phyloP scores from a whole-genome alignment of 2,888 invertebrate genomes.

The Rhaphigaster nebulosa region DNA sequence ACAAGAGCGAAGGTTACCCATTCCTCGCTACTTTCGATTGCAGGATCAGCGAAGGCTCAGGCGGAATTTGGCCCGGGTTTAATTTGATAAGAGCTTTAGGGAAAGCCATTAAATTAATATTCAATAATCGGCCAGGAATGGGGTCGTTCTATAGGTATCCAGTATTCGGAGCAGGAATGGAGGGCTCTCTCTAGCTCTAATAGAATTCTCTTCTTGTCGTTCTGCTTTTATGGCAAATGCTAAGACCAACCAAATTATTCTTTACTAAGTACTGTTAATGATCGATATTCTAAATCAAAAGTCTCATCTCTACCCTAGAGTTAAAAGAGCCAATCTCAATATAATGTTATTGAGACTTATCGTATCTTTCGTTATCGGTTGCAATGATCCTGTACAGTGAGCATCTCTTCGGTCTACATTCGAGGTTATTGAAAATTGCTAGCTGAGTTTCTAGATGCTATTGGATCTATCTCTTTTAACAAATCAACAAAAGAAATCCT shows the following conservation, averaged over 20 bases:
- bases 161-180: constrained; percentile 27
- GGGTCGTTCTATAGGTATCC: constrained; percentile 42
- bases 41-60: background rate
- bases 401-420: no score
- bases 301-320: background rate
- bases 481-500: no score
- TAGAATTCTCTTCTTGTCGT: background rate
- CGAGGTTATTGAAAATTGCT: no score
- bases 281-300: background rate
- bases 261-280: background rate
- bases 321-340: background rate
- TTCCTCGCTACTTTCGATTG: background rate
- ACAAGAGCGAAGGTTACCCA: background rate
- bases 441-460: no score
- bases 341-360: background rate
- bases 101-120: constrained; percentile 56
- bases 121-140: constrained; percentile 47
- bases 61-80: background rate
- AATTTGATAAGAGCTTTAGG: constrained; percentile 52
- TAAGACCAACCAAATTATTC: background rate
- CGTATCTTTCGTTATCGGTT: no score
- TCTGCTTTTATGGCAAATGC: background rate
- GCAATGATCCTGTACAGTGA: no score
- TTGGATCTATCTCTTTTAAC: no score
- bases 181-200: background rate